Conservation (phyloP, 2,797 vertebrate species). For the Tenualosa ilisha region DNA sequence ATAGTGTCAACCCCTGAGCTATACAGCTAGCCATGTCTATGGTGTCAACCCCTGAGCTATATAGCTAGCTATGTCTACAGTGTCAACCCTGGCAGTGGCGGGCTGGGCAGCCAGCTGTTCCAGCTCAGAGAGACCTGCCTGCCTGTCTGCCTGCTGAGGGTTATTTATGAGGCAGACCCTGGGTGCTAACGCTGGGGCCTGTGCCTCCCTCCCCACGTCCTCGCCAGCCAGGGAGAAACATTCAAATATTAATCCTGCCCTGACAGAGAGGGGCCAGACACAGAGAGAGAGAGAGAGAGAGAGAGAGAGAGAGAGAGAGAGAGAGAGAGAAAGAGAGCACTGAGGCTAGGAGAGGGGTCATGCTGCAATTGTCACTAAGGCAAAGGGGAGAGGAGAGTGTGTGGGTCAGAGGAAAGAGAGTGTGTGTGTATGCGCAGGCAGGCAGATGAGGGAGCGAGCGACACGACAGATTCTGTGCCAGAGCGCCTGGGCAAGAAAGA, state of each 20-base stretch:
- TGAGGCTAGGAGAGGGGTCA: no score
- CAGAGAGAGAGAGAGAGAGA: not conserved
- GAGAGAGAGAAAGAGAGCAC: no score
- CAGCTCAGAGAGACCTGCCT: not conserved
- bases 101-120: not conserved
- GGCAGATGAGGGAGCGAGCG: no score
- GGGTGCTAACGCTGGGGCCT: not conserved
- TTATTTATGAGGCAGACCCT: constrained; percentile 5
- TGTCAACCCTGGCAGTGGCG: not conserved
- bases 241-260: not conserved
- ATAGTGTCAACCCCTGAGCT: no score
- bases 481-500: no score
- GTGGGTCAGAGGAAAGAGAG: not conserved
- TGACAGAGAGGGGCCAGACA: not conserved
- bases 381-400: no score
- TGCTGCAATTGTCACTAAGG: no score
- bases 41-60: no score
- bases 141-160: not conserved
- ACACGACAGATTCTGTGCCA: no score
- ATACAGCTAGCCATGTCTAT: no score
- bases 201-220: not conserved
- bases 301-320: not conserved
- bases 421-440: not conserved
- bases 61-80: no score
- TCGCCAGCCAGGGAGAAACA: not conserved